These are phyloP conservation scores for Diplodus sargus DNA, from an alignment of 2,797 vertebrate species.

Conservation along the genomic window DNA sequence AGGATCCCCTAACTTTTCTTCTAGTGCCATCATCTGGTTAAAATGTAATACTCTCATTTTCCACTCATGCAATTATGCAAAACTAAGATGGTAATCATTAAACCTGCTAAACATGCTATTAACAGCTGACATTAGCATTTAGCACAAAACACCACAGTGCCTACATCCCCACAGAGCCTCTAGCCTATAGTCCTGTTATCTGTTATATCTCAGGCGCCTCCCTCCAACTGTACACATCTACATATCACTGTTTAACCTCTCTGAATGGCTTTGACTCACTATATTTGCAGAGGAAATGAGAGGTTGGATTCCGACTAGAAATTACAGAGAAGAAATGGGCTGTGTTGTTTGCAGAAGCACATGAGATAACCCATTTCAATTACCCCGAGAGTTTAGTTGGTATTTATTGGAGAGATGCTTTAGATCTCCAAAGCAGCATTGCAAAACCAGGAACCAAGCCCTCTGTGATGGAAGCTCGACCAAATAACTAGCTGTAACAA, in stretches of 20 bases:
- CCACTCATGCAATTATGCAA: too few relatives aligned
- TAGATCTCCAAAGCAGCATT: conserved; percentile 14
- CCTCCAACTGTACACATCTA: background rate
- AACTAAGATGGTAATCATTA: background rate
- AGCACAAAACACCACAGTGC: background rate
- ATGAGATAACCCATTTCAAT: conserved; percentile 32
- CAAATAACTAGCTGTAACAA: conserved; percentile 5
- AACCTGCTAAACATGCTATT: background rate
- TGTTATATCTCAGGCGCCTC: background rate
- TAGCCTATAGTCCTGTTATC: background rate
- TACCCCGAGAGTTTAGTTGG: conserved; percentile 22
- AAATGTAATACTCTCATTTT: too few relatives aligned
- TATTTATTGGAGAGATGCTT: conserved; percentile 25
- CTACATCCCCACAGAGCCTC: too few relatives aligned
- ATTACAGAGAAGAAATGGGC: conserved; percentile 16
- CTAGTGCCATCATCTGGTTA: background rate
- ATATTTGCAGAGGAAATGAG: conserved; percentile 36
- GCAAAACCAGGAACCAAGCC: background rate
- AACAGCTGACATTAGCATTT: background rate
- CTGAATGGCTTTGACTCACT: conserved; percentile 8
- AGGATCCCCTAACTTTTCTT: background rate
- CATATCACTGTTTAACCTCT: conserved; percentile 9
- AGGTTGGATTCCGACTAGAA: conserved; percentile 22
- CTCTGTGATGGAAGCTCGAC: background rate
- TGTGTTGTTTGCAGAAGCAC: conserved; percentile 33